Evolutionary conservation across 1,140 invertebrate genomes (phyloP), one percentile per base, ranked within the genome.

Genomic region (Drusus annulatus): DNA sequence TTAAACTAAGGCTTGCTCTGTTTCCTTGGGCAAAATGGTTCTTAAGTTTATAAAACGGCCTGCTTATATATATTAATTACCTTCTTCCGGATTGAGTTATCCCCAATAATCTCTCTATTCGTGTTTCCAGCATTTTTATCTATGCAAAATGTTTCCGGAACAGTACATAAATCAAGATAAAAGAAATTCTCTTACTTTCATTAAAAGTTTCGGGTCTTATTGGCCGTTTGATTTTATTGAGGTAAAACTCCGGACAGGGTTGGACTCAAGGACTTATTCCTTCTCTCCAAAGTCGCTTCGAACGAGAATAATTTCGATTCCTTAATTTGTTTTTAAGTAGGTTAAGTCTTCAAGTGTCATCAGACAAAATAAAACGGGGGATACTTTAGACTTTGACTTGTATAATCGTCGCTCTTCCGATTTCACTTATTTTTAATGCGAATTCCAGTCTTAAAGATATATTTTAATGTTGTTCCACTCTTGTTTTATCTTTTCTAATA

Each of bases 181-280:
- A 23, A 31, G 56, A 69, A 79, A 60, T 51, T 51, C 31, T 78
- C 75, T 52, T 25, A 75, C 75, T 81, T 81, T 81, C 75, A 78
- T 81, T 78, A 81, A 81, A 81, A 81, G 76, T 81, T 81, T 78
- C n/a, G 65, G 76, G 68, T 75, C 65, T 78, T 78, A 81, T 78
- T 79, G 78, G 69, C 69, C 69, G 58, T 74, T 81, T 81, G 75
- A 81, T 81, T 81, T 78, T 78, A 81, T 78, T 81, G 80, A 52
- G 45, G 51, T 23, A 75, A 45, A 62, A 81, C 54, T 78, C 76
- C 23, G 25, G 28, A 58, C 69, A 16, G 63, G 65, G 58, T 69
- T 63, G 68, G 76, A 78, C 45, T 45, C 36, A 45, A 81, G 74
- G 54, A 62, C 80, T 78, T 81, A 56, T 78, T 74, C 51, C 31